Evolutionary conservation across 2,113 vertebrate species (phyloP), one percentile per base, ranked within the genome.

Genomic region (Mastomys coucha): DNA sequence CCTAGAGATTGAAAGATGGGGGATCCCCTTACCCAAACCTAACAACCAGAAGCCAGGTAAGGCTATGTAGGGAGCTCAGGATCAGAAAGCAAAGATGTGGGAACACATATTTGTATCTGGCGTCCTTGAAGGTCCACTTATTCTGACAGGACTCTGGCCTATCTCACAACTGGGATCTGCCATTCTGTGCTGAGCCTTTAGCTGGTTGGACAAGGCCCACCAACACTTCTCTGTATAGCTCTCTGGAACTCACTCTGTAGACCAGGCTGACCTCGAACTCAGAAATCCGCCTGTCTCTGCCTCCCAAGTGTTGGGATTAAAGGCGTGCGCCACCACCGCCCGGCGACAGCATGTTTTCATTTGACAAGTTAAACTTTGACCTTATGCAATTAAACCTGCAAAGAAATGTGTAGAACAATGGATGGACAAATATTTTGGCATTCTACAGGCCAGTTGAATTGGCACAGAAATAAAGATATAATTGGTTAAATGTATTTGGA

Each of bases 71-170:
- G 76, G 56, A 70, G 33, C 49, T 82, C 89, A 39, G 73, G 77
- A 22, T 17, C 16, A 63, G 82, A n/a, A 51, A 88, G 53, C 3
- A 17, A 22, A 10, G 84, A 24, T 39, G 1, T 0, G 0, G 31
- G n/a, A 33, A 17, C 24, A 26, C 14, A 45, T 0, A 1, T 69
- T 26, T 2, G 8, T 26, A 2, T 31, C 11, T 4, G 33, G 24
- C 24, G 7, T 58, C 42, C 42, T n/a, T 20, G 17, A 4, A 5
- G 5, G 33, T 39, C 19, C 11, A 70, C 22, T 49, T 20, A 26
- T 69, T 51, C 16, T 3, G 63, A 17, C 2, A 42, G 67, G 24
- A 80, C 31, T 73, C 26, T 65, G 39, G n/a, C 4, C 81, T 42
- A 45, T 5, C 56, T 39, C 39, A 2, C 0, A 8, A 36, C 24